Base-by-base conservation (phyloP, 2,888 invertebrate species). In the Micoletzkya japonica region DNA sequence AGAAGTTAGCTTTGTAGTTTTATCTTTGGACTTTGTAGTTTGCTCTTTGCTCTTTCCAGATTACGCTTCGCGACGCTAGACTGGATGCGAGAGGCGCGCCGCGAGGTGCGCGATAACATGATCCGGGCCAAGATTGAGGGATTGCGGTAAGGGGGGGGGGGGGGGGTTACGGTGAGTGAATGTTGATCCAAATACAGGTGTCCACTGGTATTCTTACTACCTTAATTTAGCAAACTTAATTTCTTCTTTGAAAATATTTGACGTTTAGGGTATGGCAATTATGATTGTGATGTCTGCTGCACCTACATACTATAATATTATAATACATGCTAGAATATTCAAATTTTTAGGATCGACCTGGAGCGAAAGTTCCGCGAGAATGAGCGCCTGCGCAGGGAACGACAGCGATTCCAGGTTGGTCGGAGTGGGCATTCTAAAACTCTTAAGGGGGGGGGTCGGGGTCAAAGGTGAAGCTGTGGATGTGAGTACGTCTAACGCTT, bases 361-460 rank as follows among this genome's bases (percentile, higher is more conserved):
- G 50, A 63, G 26, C 63, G 63, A 10, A 17, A 34, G 4, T 63
- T 32, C 20, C 32, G 44, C 7, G 63, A 63, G 24, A 63, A 50
- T 50, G 63, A 63, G 44, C 30, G 63, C 49, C 24, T 63, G 24
- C 49, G 63, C 30, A 49, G 63, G 50, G 32, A 32, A 7, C 32
- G 20, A 4, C 49, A 63, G n/a, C 32, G 20, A 26, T n/a, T 63
- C 63, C 49, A 63, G 63, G 63, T 44, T 63, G n/a, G n/a, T n/a
- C n/a, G n/a, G n/a, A n/a, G n/a, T n/a, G n/a, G n/a, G n/a, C n/a
- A n/a, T n/a, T n/a, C n/a, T n/a, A n/a, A n/a, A n/a, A n/a, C n/a
- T n/a, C n/a, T n/a, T n/a, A n/a, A n/a, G n/a, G n/a, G n/a, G n/a
- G n/a, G n/a, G n/a, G n/a, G n/a, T n/a, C n/a, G n/a, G n/a, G n/a